Conservation (phyloP, 2,113 vertebrate genomes). For the Camelus bactrianus region DNA sequence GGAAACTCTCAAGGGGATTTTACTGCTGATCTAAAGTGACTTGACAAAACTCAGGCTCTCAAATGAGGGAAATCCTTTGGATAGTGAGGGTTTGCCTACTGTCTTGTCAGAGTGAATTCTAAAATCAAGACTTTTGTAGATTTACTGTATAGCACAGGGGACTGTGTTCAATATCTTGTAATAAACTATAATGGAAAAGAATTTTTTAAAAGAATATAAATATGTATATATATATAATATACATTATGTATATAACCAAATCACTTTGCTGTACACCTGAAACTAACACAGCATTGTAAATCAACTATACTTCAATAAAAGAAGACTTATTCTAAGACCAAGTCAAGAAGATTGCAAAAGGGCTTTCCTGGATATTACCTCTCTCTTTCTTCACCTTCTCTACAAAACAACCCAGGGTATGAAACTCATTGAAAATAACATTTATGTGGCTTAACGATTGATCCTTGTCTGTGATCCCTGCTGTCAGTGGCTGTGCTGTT, state of each 20-base stretch:
- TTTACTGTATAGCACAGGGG: neutral
- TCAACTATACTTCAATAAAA: neutral
- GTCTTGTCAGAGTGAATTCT: slow-evolving; percentile 25
- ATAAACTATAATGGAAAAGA: neutral
- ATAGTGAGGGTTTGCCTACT: neutral
- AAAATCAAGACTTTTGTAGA: slow-evolving; percentile 36
- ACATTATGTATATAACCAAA: neutral
- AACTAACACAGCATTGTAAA: neutral
- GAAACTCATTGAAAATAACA: neutral
- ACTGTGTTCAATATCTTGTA: neutral
- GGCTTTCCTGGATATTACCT: neutral
- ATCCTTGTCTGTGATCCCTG: neutral
- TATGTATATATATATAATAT: no score
- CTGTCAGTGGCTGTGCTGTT: neutral
- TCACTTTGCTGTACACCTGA: neutral
- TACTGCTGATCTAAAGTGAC: slow-evolving; percentile 53
- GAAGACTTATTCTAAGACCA: slow-evolving; percentile 45
- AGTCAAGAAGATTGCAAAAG: neutral
- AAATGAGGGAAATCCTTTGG: neutral
- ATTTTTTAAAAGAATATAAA: neutral
- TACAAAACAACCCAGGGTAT: neutral
- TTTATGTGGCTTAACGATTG: neutral
- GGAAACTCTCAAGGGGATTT: slow-evolving; percentile 58
- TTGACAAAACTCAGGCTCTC: neutral
- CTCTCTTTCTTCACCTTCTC: neutral